These are phyloP conservation scores for Rhysida immarginata DNA, from an alignment of 1,140 invertebrate species.

Conservation along the genomic window DNA sequence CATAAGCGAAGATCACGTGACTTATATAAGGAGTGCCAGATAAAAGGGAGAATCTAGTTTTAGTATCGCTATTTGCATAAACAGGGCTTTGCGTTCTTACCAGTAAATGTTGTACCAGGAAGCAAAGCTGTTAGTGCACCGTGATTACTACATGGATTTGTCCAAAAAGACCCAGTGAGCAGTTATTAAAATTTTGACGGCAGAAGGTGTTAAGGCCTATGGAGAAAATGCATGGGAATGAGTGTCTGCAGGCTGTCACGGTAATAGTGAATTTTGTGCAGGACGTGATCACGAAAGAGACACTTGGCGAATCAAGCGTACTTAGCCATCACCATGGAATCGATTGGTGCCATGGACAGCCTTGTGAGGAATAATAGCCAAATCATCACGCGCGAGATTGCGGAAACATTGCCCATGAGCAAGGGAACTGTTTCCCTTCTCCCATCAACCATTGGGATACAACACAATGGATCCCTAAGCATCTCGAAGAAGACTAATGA, in stretches of 20 bases:
- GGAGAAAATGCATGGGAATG: constrained; percentile 5
- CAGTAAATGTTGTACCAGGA: too few relatives aligned
- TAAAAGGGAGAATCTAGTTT: too few relatives aligned
- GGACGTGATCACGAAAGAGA: not conserved
- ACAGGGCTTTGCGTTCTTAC: too few relatives aligned
- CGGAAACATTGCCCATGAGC: not conserved
- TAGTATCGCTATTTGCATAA: too few relatives aligned
- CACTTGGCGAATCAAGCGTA: not conserved
- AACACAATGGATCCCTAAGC: not conserved
- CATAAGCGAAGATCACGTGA: too few relatives aligned
- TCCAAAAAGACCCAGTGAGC: not conserved
- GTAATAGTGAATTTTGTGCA: not conserved
- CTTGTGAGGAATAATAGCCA: not conserved
- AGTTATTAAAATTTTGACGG: not conserved
- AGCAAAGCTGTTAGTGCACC: too few relatives aligned
- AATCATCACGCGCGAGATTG: not conserved
- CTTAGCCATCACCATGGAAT: not conserved
- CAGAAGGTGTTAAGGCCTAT: constrained; percentile 5
- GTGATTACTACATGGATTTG: not conserved
- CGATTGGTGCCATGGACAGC: not conserved
- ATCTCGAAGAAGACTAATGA: too few relatives aligned
- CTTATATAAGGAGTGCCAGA: too few relatives aligned
- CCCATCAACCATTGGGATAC: not conserved
- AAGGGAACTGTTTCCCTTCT: constrained; percentile 6
- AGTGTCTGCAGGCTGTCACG: constrained; percentile 8